phyloP scores from a whole-genome alignment of 2,113 vertebrate species.

The Bufo gargarizans region DNA sequence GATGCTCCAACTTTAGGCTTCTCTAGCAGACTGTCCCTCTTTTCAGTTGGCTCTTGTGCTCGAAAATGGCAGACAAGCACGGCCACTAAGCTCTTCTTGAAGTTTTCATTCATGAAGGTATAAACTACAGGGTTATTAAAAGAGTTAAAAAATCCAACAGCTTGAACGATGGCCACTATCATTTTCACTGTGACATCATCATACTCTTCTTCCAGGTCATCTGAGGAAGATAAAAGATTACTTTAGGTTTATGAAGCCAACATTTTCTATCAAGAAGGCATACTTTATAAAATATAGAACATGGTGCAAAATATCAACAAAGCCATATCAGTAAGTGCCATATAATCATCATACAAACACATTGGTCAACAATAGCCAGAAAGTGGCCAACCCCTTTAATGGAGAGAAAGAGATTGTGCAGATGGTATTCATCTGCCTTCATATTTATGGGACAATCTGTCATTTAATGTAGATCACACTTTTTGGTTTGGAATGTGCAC shows the following conservation, averaged over 20 bases:
- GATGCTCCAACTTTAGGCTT: constrained; percentile 31
- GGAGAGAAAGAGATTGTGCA: background rate
- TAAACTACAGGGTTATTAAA: constrained; percentile 84
- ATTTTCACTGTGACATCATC: constrained; percentile 77
- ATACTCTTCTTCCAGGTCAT: constrained; percentile 76
- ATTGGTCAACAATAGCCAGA: no score
- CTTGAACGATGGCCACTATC: constrained; percentile 79
- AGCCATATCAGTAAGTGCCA: no score
- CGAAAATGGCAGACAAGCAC: constrained; percentile 70
- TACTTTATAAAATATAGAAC: no score
- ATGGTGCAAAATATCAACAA: no score
- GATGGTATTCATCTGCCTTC: background rate
- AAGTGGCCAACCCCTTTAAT: background rate
- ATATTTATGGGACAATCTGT: background rate
- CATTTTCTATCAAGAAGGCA: background rate
- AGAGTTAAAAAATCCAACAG: constrained; percentile 82
- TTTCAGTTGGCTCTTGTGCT: constrained; percentile 57
- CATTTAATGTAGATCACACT: background rate
- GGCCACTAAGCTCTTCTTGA: constrained; percentile 80
- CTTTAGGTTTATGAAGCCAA: background rate
- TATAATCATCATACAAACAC: no score
- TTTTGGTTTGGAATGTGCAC: background rate
- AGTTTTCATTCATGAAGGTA: constrained; percentile 84
- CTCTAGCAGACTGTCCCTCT: constrained; percentile 44
- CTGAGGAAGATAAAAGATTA: constrained; percentile 62